Base-by-base conservation (phyloP, 2,888 invertebrate genomes). In the Dione vanillae region DNA sequence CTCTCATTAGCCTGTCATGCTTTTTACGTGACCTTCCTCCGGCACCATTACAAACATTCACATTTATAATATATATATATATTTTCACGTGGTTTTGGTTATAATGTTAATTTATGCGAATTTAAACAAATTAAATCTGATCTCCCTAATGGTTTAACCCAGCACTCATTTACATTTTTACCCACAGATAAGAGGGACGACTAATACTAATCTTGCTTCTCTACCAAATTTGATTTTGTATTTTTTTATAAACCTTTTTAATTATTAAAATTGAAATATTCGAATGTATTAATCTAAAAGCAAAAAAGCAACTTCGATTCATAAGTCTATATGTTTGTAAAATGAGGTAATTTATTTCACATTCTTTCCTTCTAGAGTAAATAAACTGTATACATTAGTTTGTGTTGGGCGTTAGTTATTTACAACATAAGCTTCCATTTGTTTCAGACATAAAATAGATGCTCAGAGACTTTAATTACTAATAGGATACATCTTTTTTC, bases 71-170 rank as follows among this genome's bases (percentile, higher is more conserved):
- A 27, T 27, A 27, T 27, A 27, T 27, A 27, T 27, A 27, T 27
- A 27, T 45, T 56, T 45, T 59, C 9, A 20, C 10, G 20, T 59
- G 14, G 43, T 43, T 61, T 11, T n/a, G n/a, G 27, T 45, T 61
- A 16, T 27, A 45, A 45, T n/a, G 12, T 10, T 45, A 61, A 61
- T 61, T 61, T 61, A 61, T 61, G 61, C 61, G 45, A 61, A 10
- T 61, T 61, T 45, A 61, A 61, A 45, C 61, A 45, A 45, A 61
- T 61, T 59, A 43, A 61, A 61, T 61, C 61, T n/a, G n/a, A 61
- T 27, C 45, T 61, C 61, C 45, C 61, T 61, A 61, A 61, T 61
- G 43, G 27, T 45, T 45, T 61, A 37, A 45, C 45, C 61, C 61
- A 27, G 43, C n/a, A n/a, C 45, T 61, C 61, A 61, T 61, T 61